Base-by-base conservation (phyloP, 2,113 vertebrate genomes). In the Cottus gobio region DNA sequence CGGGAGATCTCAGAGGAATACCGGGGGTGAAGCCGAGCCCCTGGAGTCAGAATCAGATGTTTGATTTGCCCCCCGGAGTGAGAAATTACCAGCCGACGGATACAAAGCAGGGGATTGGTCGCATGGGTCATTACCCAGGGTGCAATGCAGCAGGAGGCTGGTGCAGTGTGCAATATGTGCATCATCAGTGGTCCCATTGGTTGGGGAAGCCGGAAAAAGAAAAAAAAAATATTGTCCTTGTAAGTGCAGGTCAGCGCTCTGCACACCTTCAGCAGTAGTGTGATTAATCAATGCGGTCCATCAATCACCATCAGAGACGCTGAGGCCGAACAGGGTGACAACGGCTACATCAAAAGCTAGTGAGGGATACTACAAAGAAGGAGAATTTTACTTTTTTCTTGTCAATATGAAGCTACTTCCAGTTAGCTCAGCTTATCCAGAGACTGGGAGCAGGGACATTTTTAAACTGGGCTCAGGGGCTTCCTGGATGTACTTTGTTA, bases 101-200 rank as follows among this genome's bases (percentile, higher is more conserved):
- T 87, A 72, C 85, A 92, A 90, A 92, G 89, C 79, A 71, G 39
- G 70, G 83, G 85, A 89, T 84, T 80, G 82, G 80, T n/a, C 7
- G 64, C 67, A 91, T 31, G 90, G 90, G 84, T 91, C 91, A 94
- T 94, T 94, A 91, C 83, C 83, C 90, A 71, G 82, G 74, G 82
- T 90, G 85, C 87, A 80, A 79, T 89, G 88, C 90, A 80, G 92
- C 83, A 87, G 86, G 84, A 92, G 75, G 79, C 73, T 61, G 79
- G 76, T 63, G 89, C 79, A 60, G 63, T 8, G 65, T 3, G 37
- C 4, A 48, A 75, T 85, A 72, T 83, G 86, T 50, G 80, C 42
- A 31, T 77, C 57, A 6, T 69, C 65, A 66, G 56, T 79, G 74
- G 77, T 60, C 52, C 37, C 74, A 85, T 83, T 84, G 50, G 71